Base-by-base conservation (phyloP, 2,888 invertebrate species). In the Sphecodes monilicornis region DNA sequence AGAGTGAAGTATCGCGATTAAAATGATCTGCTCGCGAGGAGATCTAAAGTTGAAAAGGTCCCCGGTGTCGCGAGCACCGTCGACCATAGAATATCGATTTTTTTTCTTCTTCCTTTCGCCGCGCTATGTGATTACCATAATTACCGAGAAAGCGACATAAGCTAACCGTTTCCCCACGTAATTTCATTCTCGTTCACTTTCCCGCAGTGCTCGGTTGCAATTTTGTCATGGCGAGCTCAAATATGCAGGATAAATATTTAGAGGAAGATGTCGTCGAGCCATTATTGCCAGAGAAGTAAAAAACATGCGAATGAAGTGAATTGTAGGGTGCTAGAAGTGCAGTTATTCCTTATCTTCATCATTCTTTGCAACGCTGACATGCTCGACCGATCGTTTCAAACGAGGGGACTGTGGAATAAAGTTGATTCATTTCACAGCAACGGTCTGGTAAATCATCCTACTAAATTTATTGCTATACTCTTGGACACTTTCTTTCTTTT, bases 51-150 rank as follows among this genome's bases (percentile, higher is more conserved):
- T 2, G 16, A 16, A 60, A 16, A 29, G 29, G 0, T 41, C 26
- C 5, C 26, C 74, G 13, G 11, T 43, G 68, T 46, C 43, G 29
- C 8, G 43, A 22, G 36, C 41, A 18, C 22, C 46, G 70, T 43
- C 5, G 43, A 32, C 66, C 36, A 26, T 43, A 50, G 60, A 71
- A 43, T 29, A 36, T 60, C 71, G 29, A 76, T 29, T 18, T 68
- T 11, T 26, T 69, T 18, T 29, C 39, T 18, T 16, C 29, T 57
- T 43, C 71, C 43, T 50, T 64, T n/a, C 71, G 36, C 11, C 64
- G n/a, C 2, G 2, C 43, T 71, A 29, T 78, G n/a, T 39, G 6
- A 78, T 78, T 78, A 64, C 41, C 18, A n/a, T 75, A 66, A 75
- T 75, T 66, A 29, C 54, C 46, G n/a, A 13, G 46, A 29, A 66